Evolutionary conservation across 2,888 invertebrate species (phyloP).

Genomic region (Drosophila prolongata): DNA sequence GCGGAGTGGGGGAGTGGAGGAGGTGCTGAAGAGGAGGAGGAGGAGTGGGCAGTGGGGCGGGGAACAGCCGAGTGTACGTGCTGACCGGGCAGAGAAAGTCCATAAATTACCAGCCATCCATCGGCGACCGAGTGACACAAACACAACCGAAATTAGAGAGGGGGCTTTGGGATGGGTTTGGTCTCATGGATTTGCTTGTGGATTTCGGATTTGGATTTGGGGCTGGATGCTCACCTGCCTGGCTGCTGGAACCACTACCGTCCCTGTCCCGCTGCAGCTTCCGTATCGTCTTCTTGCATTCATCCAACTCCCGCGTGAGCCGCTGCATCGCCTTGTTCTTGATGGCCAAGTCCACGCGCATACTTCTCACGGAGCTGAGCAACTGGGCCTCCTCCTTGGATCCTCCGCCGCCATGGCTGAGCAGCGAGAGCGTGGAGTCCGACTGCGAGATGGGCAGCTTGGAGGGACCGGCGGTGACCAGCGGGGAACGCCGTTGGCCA

Average conservation of each 20-base stretch:
- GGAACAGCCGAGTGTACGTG: constrained; percentile 35
- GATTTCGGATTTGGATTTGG: not conserved
- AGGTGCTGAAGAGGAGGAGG: not conserved
- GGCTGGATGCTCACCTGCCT: constrained; percentile 42
- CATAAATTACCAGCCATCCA: constrained; percentile 71
- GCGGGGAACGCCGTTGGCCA: constrained; percentile 80
- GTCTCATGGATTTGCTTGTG: not conserved
- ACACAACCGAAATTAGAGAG: constrained; percentile 39
- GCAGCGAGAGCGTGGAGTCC: constrained; percentile 84
- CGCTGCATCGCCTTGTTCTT: constrained; percentile 90
- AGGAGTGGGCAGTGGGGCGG: constrained; percentile 1
- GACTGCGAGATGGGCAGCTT: constrained; percentile 86
- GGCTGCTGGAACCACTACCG: not conserved
- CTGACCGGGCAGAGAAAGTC: constrained; percentile 79
- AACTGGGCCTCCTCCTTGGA: constrained; percentile 90
- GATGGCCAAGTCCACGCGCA: constrained; percentile 89
- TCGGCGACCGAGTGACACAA: constrained; percentile 71
- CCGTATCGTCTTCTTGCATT: constrained; percentile 90
- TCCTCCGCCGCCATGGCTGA: constrained; percentile 80
- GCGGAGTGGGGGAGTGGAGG: constrained; percentile 39
- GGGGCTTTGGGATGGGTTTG: constrained; percentile 1
- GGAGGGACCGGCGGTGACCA: constrained; percentile 35
- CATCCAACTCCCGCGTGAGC: constrained; percentile 91
- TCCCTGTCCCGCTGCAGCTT: constrained; percentile 92
- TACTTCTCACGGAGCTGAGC: constrained; percentile 91